Evolutionary conservation across 2,113 vertebrate species (phyloP).

Genomic region (Coreoperca whiteheadi): DNA sequence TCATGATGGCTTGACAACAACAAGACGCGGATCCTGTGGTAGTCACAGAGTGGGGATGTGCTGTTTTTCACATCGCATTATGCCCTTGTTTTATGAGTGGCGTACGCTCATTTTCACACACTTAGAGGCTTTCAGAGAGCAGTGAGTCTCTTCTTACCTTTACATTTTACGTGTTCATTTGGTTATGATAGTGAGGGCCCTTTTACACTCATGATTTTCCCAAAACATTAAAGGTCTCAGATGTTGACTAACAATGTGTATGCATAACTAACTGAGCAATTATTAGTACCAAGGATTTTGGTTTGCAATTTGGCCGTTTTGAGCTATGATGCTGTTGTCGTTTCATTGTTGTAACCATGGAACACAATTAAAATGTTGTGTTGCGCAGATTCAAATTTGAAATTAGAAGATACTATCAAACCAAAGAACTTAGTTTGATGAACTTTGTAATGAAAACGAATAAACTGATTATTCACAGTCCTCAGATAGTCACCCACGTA

Average conservation of each 20-base stretch:
- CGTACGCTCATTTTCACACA: not conserved
- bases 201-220: not conserved
- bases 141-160: not conserved
- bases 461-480: slow-evolving; percentile 1
- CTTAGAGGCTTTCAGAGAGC: not conserved
- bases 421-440: not conserved
- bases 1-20: not conserved
- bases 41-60: slow-evolving; percentile 8
- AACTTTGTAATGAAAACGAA: slow-evolving; percentile 8
- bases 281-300: not conserved
- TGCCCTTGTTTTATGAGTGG: slow-evolving; percentile 23
- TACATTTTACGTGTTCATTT: not conserved
- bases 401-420: slow-evolving; percentile 1
- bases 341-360: not conserved
- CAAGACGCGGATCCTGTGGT: not conserved
- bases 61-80: not conserved
- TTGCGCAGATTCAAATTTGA: not conserved
- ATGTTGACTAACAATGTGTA: not conserved
- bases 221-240: not conserved
- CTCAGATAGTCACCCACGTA: not conserved
- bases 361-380: not conserved
- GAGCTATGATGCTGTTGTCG: not conserved
- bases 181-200: not conserved
- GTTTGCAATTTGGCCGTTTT: not conserved
- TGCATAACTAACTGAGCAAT: not conserved